Base-by-base conservation (phyloP, 2,888 invertebrate species). In the Tineola bisselliella region DNA sequence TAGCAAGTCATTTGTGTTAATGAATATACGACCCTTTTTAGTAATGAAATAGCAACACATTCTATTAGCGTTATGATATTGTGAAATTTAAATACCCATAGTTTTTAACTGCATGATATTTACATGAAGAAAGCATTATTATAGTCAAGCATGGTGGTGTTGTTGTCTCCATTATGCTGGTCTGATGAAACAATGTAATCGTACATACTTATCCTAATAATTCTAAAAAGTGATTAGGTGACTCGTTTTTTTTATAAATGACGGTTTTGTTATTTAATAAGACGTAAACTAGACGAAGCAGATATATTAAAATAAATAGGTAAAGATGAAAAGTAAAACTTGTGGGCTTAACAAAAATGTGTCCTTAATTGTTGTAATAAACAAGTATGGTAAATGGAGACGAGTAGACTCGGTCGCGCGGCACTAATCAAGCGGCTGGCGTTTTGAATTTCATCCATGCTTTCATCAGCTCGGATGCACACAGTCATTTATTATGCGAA, bases 1-100 rank as follows among this genome's bases (percentile, higher is more conserved):
- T 66, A 68, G 70, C 78, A 75, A 81, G 81, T 82, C 82, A 82
- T 80, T 73, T 73, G 72, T 69, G 71, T 70, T 81, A 80, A 82
- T 77, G 72, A 73, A 66, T 64, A 62, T 59, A 66, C 71, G 68
- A 48, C 54, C 54, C 25, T 25, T 54, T 54, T 54, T 8, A 25
- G 48, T 15, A 48, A 13, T 15, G 15, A 48, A 48, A 13, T 17
- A 48, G 15, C 48, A 48, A 8, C 48, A 48, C 48, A 13, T 1
- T 13, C 15, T 5, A 48, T 48, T 48, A 48, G 48, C 48, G 15
- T 48, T 48, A 48, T 48, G 48, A 38, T 6, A 38, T 6, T 38
- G 38, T 38, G 10, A 38, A 38, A 6, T 38, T 38, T 38, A 10
- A 38, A 38, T 38, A 38, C n/a, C n/a, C n/a, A n/a, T 38, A 12